These are phyloP conservation scores for Neoscelio sp. DNA, from an alignment of 2,888 invertebrate genomes.

Conservation along the genomic window DNA sequence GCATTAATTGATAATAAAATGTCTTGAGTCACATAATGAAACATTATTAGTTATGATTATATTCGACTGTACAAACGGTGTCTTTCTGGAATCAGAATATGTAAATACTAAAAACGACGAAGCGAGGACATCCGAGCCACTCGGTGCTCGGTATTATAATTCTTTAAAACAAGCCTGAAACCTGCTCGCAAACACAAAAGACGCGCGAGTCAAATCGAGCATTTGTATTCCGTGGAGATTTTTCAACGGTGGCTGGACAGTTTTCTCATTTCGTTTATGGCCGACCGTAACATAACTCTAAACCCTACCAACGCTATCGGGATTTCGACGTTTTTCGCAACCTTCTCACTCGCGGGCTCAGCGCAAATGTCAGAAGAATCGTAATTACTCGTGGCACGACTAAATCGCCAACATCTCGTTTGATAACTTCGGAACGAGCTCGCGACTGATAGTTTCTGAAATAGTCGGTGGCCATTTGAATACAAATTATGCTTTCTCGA, in stretches of 20 bases:
- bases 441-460: slow-evolving; percentile 7
- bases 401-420: slow-evolving; percentile 56
- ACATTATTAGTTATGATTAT: too few relatives aligned
- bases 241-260: slow-evolving; percentile 80
- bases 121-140: slow-evolving; percentile 4
- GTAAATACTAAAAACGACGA: not conserved
- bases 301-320: slow-evolving; percentile 68
- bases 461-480: slow-evolving; percentile 51
- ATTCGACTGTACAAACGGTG: too few relatives aligned
- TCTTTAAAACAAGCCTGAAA: slow-evolving; percentile 37
- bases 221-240: slow-evolving; percentile 82
- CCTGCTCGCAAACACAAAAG: slow-evolving; percentile 61
- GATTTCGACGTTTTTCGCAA: slow-evolving; percentile 37
- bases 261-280: slow-evolving; percentile 82
- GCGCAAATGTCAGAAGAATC: slow-evolving; percentile 38
- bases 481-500: slow-evolving; percentile 41
- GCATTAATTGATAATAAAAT: too few relatives aligned
- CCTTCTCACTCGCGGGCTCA: slow-evolving; percentile 8
- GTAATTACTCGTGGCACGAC: slow-evolving; percentile 50
- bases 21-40: too few relatives aligned
- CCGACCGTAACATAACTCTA: slow-evolving; percentile 80
- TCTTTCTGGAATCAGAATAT: too few relatives aligned
- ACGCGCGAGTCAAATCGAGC: slow-evolving; percentile 75
- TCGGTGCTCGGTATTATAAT: slow-evolving; percentile 24
- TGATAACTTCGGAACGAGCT: slow-evolving; percentile 14